These are phyloP conservation scores for mouse (Mus musculus) DNA, from an alignment of 2,113 vertebrate genomes.

Conservation along the genomic window DNA sequence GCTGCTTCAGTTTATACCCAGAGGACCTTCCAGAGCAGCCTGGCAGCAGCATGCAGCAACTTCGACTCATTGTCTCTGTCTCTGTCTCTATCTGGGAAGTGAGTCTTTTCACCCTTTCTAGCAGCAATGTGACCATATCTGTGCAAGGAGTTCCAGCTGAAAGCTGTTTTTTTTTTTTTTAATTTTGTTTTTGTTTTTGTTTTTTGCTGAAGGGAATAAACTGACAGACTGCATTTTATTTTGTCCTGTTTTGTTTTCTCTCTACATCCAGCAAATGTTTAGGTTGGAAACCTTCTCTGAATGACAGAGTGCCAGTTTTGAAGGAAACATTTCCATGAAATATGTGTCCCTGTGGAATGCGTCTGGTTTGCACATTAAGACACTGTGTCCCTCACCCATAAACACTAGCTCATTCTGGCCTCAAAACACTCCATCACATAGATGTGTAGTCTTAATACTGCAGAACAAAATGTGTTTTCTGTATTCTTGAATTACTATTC, in stretches of 20 bases:
- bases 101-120: neutral
- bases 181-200: neutral
- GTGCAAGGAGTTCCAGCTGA: neutral
- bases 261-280: conserved; percentile 37
- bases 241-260: conserved; percentile 21
- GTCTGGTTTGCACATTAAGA: conserved; percentile 17
- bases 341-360: neutral
- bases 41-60: neutral
- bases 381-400: neutral
- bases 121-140: neutral
- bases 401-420: neutral
- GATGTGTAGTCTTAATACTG: neutral
- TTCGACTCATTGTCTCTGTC: neutral
- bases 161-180: neutral
- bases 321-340: conserved; percentile 55
- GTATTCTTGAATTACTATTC: neutral
- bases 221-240: neutral
- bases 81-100: neutral
- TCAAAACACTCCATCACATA: neutral
- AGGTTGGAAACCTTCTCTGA: conserved; percentile 39
- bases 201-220: neutral
- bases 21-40: neutral
- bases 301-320: conserved; percentile 6
- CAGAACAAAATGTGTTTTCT: conserved; percentile 6
- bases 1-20: neutral